Percentiles rank a stretch among this genome's conserved stretches.
Conservation (phyloP, 2,888 invertebrate species). For the Polydrusus cervinus region DNA sequence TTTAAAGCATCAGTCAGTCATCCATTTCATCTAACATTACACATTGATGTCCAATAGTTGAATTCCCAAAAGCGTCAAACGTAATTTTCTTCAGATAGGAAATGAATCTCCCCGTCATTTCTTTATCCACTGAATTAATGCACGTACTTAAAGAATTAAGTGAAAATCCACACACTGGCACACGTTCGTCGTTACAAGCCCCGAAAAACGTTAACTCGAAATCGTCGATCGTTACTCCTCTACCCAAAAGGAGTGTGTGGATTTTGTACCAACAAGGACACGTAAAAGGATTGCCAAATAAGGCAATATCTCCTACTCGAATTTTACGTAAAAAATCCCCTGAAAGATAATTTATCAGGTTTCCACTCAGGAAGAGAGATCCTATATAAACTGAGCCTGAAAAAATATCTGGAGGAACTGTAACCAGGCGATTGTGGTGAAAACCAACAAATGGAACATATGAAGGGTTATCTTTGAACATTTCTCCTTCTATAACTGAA, state of each 20-base stretch:
- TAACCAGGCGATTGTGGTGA: not conserved
- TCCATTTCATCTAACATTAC: not conserved
- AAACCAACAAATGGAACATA: not conserved
- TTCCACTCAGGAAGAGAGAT: not conserved
- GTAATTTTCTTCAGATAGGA: not conserved
- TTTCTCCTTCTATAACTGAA: not conserved
- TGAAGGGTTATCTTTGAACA: not conserved
- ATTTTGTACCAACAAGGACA: not conserved
- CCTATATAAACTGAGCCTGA: not conserved
- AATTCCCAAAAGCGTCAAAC: not conserved
- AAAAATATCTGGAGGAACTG: not conserved
- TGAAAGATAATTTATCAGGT: conserved; percentile 6
- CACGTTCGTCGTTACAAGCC: not conserved
- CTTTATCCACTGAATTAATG: not conserved
- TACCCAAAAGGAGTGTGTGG: not conserved
- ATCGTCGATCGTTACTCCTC: not conserved
- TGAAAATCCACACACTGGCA: not conserved
- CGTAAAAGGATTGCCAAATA: not conserved
- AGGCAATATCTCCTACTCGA: not conserved
- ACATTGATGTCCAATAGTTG: not conserved
- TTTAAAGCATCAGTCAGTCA: too few species aligned
- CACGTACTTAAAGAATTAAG: not conserved
- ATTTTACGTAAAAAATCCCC: not conserved
- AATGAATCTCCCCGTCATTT: not conserved
- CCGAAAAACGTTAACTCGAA: not conserved